Evolutionary conservation across 2,888 invertebrate species (phyloP).

Genomic region (Andrena bucephala): DNA sequence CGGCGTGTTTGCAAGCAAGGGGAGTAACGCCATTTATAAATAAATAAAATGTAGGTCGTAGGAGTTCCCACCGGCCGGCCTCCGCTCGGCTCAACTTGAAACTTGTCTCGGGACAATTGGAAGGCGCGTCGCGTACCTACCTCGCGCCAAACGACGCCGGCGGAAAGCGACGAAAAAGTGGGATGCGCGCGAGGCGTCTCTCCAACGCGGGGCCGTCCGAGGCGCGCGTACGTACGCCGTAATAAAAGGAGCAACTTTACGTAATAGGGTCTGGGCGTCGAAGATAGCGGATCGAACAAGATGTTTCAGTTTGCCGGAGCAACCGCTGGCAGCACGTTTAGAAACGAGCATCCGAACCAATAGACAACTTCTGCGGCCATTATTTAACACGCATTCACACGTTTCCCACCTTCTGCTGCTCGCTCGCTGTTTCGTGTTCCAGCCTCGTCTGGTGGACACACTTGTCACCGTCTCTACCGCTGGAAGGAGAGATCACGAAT

Average conservation of each 20-base stretch:
- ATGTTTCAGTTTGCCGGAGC: constrained; percentile 36
- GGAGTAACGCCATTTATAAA: constrained; percentile 5
- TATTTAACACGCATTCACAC: not conserved
- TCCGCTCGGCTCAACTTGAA: not conserved
- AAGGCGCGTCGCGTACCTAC: not conserved
- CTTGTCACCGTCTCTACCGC: not conserved
- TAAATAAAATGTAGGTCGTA: constrained; percentile 30
- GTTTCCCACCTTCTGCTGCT: not conserved
- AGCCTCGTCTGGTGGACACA: not conserved
- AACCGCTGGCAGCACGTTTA: constrained; percentile 18
- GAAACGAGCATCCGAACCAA: too few relatives aligned
- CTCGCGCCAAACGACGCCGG: constrained; percentile 15
- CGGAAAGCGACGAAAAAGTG: constrained; percentile 10
- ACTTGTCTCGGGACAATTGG: constrained; percentile 13
- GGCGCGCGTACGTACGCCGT: constrained; percentile 2
- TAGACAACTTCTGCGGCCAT: too few relatives aligned
- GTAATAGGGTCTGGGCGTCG: constrained; percentile 27
- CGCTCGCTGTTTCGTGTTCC: not conserved
- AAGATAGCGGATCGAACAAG: constrained; percentile 35
- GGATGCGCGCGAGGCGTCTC: not conserved
- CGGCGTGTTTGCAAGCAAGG: not conserved
- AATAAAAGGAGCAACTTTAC: constrained; percentile 49
- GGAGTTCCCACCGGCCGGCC: constrained; percentile 2
- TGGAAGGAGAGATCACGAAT: not conserved
- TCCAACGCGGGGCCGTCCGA: not conserved